A percentile compares a stretch with the other conserved stretches of the same genome.
These are phyloP conservation scores for Cacatua alba DNA, from an alignment of 2,113 vertebrate species.

Conservation along the genomic window DNA sequence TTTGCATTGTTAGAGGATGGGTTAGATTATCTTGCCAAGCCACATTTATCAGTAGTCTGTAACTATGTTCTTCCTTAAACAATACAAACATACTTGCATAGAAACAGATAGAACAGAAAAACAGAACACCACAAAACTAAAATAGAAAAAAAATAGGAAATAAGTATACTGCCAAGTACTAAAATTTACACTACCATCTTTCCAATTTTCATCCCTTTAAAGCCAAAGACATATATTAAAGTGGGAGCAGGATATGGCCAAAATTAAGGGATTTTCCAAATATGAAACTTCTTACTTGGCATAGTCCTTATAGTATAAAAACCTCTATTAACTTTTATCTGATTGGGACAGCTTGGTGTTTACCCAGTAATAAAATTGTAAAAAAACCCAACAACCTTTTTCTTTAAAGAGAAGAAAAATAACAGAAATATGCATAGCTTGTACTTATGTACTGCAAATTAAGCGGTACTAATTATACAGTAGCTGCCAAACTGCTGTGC, in stretches of 20 bases:
- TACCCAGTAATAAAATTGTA: background rate
- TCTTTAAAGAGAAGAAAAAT: background rate
- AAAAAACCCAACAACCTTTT: background rate
- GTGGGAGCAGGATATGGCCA: background rate
- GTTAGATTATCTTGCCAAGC: background rate
- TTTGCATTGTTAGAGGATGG: background rate
- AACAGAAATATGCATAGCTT: background rate
- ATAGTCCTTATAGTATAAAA: background rate
- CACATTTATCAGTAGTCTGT: background rate
- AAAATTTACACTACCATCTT: background rate
- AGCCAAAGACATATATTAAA: background rate
- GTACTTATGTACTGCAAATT: background rate
- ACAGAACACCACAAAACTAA: background rate
- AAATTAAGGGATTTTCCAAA: background rate
- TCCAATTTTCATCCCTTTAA: background rate
- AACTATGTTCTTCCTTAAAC: background rate
- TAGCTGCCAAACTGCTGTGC: background rate
- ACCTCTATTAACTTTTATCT: background rate
- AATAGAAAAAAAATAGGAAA: background rate
- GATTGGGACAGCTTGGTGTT: background rate
- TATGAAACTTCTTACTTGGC: background rate
- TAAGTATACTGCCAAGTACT: background rate
- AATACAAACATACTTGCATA: background rate
- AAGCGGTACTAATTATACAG: constrained; percentile 14
- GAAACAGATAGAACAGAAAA: background rate